phyloP scores from a whole-genome alignment of 2,888 invertebrate genomes.

The Pterostichus niger region DNA sequence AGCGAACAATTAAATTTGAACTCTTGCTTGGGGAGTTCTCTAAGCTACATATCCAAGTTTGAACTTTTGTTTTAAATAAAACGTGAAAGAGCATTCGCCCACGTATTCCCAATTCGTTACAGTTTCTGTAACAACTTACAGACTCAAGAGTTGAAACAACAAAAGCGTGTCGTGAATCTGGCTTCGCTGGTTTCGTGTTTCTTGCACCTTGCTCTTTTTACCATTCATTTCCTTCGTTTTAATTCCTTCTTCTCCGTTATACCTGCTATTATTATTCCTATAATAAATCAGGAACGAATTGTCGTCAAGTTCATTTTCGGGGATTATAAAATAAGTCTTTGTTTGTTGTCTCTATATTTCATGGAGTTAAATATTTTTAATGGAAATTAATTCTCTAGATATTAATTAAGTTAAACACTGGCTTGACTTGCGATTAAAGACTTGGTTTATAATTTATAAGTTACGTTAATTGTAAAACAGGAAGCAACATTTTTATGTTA shows the following conservation, averaged over 20 bases:
- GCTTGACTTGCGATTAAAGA: constrained; percentile 5
- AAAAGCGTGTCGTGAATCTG: constrained; percentile 40
- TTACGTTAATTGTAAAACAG: neutral
- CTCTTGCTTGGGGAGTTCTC: constrained; percentile 1
- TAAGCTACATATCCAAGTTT: constrained; percentile 32
- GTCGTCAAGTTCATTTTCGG: neutral
- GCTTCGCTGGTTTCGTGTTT: neutral
- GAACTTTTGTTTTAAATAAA: constrained; percentile 61
- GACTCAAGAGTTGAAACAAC: constrained; percentile 44
- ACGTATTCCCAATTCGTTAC: constrained; percentile 59
- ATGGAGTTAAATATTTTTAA: constrained; percentile 25
- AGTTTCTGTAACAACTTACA: constrained; percentile 33
- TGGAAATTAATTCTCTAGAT: constrained; percentile 25
- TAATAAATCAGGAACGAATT: constrained; percentile 23
- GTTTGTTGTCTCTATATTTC: constrained; percentile 7
- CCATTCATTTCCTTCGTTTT: neutral
- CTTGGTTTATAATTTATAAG: neutral
- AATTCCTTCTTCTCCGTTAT: neutral
- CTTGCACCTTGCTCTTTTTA: constrained; percentile 11
- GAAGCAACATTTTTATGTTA: too few relatives aligned
- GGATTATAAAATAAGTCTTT: constrained; percentile 10
- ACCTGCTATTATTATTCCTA: constrained; percentile 10
- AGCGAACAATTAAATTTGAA: constrained; percentile 50
- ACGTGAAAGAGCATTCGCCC: constrained; percentile 39
- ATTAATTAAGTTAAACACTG: constrained; percentile 14